Base-by-base conservation (phyloP, 2,888 invertebrate genomes). In the Scaeva pyrastri region DNA sequence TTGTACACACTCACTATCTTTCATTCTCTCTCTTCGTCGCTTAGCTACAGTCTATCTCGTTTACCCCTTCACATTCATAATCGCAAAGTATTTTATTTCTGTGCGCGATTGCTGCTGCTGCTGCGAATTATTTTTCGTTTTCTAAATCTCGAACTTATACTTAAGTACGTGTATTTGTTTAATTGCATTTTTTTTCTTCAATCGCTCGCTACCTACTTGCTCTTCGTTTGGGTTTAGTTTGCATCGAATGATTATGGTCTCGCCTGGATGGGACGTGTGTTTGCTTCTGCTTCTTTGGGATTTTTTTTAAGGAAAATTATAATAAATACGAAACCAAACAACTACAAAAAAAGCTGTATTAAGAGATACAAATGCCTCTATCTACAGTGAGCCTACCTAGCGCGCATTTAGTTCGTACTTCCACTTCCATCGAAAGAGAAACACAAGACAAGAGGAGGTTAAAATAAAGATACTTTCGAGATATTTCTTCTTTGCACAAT, bases 401-500 rank as follows among this genome's bases (percentile, higher is more conserved):
- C 21, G 68, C 21, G 52, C 52, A 48, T 50, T 66, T 45, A 43
- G 50, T 66, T 66, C 6, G 36, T 39, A 36, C 36, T 55, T 43
- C 70, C 39, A 52, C 56, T 66, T 72, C 64, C 52, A 66, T 55
- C 58, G 48, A 48, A 36, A 73, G 74, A 72, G 45, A 60, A 56
- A 55, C 45, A 82, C 16, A 70, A 71, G 55, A 74, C 58, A 77
- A 73, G 75, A 83, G 66, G 77, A 81, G 84, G 86, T 86, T 77
- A 77, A 82, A 86, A 71, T 56, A 56, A 81, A 77, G 70, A 81
- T 82, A 86, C 86, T 86, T 86, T 86, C 74, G 74, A 82, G 86
- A 86, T 82, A 60, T 77, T 86, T 86, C 86, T 86, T 77, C 86
- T 77, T 74, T 86, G 86, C 77, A 86, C 82, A 86, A 86, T 82